Evolutionary conservation across 1,140 invertebrate genomes (phyloP).

Genomic region (Drosophila nasuta): DNA sequence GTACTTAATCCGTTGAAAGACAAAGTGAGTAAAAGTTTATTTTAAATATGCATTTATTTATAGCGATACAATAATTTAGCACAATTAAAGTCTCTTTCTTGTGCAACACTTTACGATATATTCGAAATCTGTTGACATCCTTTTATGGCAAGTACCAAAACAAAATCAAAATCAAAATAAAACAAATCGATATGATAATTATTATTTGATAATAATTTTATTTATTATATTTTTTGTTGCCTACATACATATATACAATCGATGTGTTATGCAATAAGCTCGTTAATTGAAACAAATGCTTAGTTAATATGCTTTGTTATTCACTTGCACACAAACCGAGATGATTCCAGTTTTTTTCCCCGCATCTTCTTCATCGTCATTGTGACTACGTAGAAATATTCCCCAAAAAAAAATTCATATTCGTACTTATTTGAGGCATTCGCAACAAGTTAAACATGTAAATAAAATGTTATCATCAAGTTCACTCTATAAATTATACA

Average conservation of each 20-base stretch:
- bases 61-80: constrained; percentile 13
- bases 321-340: constrained; percentile 13
- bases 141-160: not conserved
- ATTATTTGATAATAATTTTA: constrained; percentile 23
- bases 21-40: constrained; percentile 11
- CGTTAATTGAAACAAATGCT: constrained; percentile 26
- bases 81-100: constrained; percentile 1
- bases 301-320: constrained; percentile 23
- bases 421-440: constrained; percentile 1
- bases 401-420: not conserved
- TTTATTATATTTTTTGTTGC: not conserved
- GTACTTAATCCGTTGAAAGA: constrained; percentile 12
- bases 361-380: constrained; percentile 2
- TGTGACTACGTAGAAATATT: constrained; percentile 9
- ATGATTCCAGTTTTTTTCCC: constrained; percentile 39
- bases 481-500: constrained; percentile 39
- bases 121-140: constrained; percentile 9
- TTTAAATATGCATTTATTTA: constrained; percentile 30
- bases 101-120: not conserved
- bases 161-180: not conserved
- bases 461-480: constrained; percentile 22
- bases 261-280: constrained; percentile 41
- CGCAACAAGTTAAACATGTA: constrained; percentile 45
- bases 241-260: not conserved
- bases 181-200: constrained; percentile 24